phyloP scores from a whole-genome alignment of 1,140 invertebrate species.

The Leptinotarsa lineolata region DNA sequence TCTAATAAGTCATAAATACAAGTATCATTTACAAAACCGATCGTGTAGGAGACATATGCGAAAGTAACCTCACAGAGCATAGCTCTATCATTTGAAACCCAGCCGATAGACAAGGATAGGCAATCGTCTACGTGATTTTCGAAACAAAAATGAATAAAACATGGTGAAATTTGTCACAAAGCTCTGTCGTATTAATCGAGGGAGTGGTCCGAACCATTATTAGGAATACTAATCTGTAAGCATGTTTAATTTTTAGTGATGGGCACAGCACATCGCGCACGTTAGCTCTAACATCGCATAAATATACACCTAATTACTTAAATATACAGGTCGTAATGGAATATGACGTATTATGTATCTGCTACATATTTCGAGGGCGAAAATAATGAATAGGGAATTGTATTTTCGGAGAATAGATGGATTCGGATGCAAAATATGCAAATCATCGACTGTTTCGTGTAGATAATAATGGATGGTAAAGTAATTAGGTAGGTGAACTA shows the following conservation, averaged over 20 bases:
- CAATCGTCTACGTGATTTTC: slow-evolving; percentile 1
- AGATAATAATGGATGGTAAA: slow-evolving; percentile 1
- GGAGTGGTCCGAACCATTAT: slow-evolving; percentile 36
- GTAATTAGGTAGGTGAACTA: neutral
- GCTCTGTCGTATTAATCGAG: slow-evolving; percentile 37
- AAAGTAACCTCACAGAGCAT: neutral
- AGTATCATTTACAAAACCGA: slow-evolving; percentile 32
- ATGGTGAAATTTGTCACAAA: slow-evolving; percentile 39
- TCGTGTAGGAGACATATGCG: neutral
- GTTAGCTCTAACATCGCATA: slow-evolving; percentile 1
- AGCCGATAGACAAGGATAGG: neutral
- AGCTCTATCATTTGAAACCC: neutral
- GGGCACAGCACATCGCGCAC: slow-evolving; percentile 24
- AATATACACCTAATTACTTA: slow-evolving; percentile 26
- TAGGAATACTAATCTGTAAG: slow-evolving; percentile 38
- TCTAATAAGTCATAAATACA: slow-evolving; percentile 39
- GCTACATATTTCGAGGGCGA: slow-evolving; percentile 5
- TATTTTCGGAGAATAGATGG: slow-evolving; percentile 1
- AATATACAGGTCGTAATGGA: slow-evolving; percentile 17
- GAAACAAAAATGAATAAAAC: slow-evolving; percentile 37
- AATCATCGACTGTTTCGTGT: slow-evolving; percentile 2
- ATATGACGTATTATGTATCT: neutral
- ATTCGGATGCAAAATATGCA: slow-evolving; percentile 6
- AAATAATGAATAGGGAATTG: slow-evolving; percentile 23
- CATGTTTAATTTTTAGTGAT: slow-evolving; percentile 40